phyloP scores from a whole-genome alignment of 2,113 vertebrate genomes.

The Puffinus mauretanicus region DNA sequence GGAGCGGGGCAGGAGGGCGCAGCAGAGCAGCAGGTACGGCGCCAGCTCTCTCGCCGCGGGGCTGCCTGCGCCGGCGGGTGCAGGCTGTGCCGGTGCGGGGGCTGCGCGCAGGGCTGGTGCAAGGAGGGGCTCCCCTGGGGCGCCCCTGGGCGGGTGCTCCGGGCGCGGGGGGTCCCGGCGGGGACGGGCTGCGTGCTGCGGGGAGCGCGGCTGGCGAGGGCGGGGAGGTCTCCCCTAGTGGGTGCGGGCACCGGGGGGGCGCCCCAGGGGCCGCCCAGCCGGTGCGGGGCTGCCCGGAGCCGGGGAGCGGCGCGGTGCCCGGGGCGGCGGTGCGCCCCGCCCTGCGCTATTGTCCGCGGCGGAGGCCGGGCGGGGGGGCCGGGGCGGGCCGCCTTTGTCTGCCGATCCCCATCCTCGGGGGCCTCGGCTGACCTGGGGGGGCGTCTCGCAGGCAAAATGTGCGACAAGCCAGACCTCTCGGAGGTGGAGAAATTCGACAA shows the following conservation, averaged over 20 bases:
- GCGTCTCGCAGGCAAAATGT: conserved; percentile 75
- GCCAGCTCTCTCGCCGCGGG: neutral
- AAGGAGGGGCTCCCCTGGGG: too few relatives aligned
- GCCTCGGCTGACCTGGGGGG: neutral
- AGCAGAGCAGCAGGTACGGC: neutral
- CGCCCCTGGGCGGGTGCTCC: too few relatives aligned
- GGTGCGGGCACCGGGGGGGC: neutral
- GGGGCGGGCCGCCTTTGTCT: neutral
- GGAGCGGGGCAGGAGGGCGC: neutral
- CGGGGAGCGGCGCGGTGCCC: neutral
- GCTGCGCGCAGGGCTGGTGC: neutral
- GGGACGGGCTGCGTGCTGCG: neutral
- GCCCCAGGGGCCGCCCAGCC: too few relatives aligned
- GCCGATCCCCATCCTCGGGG: neutral
- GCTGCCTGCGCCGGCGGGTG: too few relatives aligned
- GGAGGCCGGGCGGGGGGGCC: neutral
- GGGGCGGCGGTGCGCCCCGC: neutral
- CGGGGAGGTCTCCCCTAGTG: too few relatives aligned
- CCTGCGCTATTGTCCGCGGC: conserved; percentile 25
- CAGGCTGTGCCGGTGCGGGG: too few relatives aligned
- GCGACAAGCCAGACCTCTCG: conserved; percentile 86
- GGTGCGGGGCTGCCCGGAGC: too few relatives aligned
- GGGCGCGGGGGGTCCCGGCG: too few relatives aligned
- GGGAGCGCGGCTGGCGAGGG: neutral
- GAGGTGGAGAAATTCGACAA: conserved; percentile 85